Base-by-base conservation (phyloP, 2,888 invertebrate genomes). In the Omphaloscelis lunosa region DNA sequence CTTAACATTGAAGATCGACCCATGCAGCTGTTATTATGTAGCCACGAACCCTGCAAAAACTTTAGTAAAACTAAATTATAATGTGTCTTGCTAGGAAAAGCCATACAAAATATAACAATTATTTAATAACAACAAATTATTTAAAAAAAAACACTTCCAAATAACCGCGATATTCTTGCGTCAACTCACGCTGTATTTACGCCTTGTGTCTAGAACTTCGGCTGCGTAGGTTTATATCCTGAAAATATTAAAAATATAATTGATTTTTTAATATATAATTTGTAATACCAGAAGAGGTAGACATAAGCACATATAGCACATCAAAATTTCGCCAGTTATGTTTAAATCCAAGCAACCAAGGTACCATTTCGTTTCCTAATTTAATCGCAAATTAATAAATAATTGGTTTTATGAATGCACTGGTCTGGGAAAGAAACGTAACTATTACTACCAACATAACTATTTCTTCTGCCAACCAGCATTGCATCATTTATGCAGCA, bases 191-290 rank as follows among this genome's bases (percentile, higher is more conserved):
- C 5, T 34, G 41, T 45, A 4, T 53, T 41, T 41, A 72, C 56
- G 3, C 9, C 41, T 56, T n/a, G 29, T 20, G 12, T n/a, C 34
- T 45, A 34, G 29, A 6, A 45, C 73, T 34, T 11, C 9, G 56
- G 56, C 56, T 56, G 41, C 23, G 8, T 11, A 39, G 6, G 0
- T 53, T 5, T 53, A 2, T 12, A 9, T 58, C 45, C 73, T 73
- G 74, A 34, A 73, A 73, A 23, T 63, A n/a, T 45, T n/a, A 23
- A 63, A 45, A 63, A 70, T 7, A 29, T 70, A 4, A 0, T 72
- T 41, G 23, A 29, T 29, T 53, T 53, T 5, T 8, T 29, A 45
- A 45, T 9, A 15, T 23, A 23, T 23, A 11, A 15, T 29, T 48
- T 51, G 3, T 53, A 11, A 39, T 68, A 11, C 11, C 15, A 23